Conservation (phyloP, 2,797 vertebrate species). For the Lepus townsendii region DNA sequence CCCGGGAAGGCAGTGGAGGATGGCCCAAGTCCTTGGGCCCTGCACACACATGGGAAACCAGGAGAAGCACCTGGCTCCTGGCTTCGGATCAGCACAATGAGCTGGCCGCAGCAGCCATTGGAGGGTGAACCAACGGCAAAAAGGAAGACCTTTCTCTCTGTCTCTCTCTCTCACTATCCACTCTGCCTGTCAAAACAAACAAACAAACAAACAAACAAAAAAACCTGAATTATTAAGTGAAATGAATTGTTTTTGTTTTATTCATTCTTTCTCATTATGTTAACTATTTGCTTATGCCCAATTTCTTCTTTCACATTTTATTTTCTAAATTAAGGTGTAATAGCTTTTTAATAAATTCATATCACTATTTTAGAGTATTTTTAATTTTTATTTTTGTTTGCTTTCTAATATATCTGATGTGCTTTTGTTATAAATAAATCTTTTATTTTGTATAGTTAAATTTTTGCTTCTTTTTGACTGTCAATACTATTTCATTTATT, state of each 20-base stretch:
- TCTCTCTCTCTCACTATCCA: no score
- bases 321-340: background rate
- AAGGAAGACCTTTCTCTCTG: no score
- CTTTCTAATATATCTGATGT: background rate
- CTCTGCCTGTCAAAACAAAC: no score
- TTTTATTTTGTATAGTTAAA: background rate
- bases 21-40: no score
- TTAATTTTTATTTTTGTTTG: background rate
- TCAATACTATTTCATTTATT: background rate
- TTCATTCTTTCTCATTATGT: background rate
- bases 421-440: background rate
- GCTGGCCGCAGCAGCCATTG: no score
- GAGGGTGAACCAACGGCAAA: no score
- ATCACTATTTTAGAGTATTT: slow-evolving; percentile 2
- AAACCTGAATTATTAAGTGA: background rate
- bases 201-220: no score
- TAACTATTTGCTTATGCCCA: background rate
- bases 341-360: background rate
- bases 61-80: no score
- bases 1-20: no score
- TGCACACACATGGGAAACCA: no score
- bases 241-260: background rate
- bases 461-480: background rate
- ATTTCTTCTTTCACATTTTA: background rate
- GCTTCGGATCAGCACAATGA: no score